These are phyloP conservation scores for human (Homo sapiens) DNA, from an alignment of 2,113 vertebrate genomes.

Conservation along the genomic window DNA sequence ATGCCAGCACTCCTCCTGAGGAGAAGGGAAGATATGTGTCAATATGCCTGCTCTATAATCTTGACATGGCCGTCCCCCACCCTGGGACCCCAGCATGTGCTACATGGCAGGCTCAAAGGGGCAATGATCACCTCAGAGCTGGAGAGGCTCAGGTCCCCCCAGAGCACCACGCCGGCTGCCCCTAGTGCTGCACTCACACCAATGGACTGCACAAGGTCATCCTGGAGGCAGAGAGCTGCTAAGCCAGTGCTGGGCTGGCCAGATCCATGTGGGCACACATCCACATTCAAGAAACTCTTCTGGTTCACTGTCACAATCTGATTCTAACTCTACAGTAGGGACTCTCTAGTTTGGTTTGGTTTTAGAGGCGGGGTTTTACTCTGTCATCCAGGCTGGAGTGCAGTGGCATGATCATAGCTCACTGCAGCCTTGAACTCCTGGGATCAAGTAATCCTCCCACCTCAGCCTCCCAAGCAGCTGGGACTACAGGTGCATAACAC, in stretches of 20 bases:
- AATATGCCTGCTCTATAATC: background rate
- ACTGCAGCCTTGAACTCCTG: too few species aligned
- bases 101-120: background rate
- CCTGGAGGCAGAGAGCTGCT: conserved; percentile 79
- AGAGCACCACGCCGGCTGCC: conserved; percentile 89
- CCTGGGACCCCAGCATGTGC: background rate
- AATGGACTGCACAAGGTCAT: conserved; percentile 91
- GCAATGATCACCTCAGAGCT: conserved; percentile 80
- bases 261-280: background rate
- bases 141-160: conserved; percentile 88
- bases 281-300: background rate
- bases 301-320: background rate
- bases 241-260: background rate
- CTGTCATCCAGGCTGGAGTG: too few species aligned
- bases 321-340: background rate
- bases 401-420: too few species aligned
- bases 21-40: background rate
- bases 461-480: too few species aligned
- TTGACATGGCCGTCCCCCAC: background rate
- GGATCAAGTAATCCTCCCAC: too few species aligned
- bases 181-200: conserved; percentile 92
- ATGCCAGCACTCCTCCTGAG: conserved; percentile 87
- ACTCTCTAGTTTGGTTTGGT: too few species aligned
- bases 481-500: too few species aligned
- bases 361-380: too few species aligned